Conservation (phyloP, 2,113 vertebrate species). For the Sinocyclocheilus grahami region DNA sequence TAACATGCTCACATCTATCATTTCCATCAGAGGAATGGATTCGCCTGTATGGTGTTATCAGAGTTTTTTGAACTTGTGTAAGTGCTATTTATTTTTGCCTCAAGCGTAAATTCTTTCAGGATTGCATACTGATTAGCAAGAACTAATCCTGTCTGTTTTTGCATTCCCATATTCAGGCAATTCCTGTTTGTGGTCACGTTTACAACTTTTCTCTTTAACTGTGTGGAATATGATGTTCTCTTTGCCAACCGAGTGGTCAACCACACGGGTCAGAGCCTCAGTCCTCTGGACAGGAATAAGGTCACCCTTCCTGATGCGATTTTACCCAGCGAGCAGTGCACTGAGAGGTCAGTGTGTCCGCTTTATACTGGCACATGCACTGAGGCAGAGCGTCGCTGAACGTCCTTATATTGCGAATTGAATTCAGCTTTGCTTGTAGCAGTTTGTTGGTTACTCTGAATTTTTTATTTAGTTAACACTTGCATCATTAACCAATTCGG, state of each 20-base stretch:
- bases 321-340: constrained; percentile 80
- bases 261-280: constrained; percentile 72
- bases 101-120: background rate
- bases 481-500: background rate
- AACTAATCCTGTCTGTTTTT: constrained; percentile 11
- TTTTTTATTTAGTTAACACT: background rate
- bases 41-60: constrained; percentile 85
- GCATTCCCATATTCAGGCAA: constrained; percentile 72
- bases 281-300: constrained; percentile 78
- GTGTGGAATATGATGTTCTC: constrained; percentile 86
- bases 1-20: constrained; percentile 82
- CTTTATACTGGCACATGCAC: background rate
- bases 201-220: constrained; percentile 88
- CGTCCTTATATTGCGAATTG: background rate
- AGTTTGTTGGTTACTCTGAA: background rate
- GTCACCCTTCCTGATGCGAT: constrained; percentile 84
- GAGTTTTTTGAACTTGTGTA: constrained; percentile 87
- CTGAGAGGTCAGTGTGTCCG: constrained; percentile 71
- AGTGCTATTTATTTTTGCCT: constrained; percentile 59
- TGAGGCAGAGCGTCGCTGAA: background rate
- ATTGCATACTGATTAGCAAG: no score
- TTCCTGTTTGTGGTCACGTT: constrained; percentile 87
- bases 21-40: constrained; percentile 88
- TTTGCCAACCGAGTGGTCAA: constrained; percentile 85
- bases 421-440: background rate